Conservation (phyloP, 2,888 invertebrate genomes). For the Mylabris sibirica region DNA sequence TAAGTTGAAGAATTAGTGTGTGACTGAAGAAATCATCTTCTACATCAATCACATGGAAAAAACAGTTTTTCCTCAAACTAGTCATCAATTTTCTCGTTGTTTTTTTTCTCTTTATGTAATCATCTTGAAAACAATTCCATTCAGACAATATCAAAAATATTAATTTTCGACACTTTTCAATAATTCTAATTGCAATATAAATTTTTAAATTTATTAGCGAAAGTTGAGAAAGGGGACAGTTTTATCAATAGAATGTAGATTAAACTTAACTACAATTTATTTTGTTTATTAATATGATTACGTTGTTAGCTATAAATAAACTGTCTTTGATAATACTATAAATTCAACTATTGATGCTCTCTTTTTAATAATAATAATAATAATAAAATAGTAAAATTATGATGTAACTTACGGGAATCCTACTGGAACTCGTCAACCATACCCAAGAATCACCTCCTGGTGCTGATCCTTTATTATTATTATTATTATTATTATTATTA, state of each 20-base stretch:
- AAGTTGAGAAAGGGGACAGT: background rate
- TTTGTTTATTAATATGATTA: background rate
- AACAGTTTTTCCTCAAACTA: background rate
- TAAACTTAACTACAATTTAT: background rate
- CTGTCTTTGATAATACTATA: background rate
- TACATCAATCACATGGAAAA: background rate
- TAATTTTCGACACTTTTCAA: too few species aligned
- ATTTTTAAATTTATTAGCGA: background rate
- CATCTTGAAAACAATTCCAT: background rate
- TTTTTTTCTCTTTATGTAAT: background rate
- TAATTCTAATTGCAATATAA: too few species aligned
- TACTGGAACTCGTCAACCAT: constrained; percentile 85
- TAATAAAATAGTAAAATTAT: background rate
- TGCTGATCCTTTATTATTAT: constrained; percentile 71
- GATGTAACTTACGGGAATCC: constrained; percentile 75
- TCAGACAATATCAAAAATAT: background rate
- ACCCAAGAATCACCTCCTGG: constrained; percentile 83
- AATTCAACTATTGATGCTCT: too few species aligned
- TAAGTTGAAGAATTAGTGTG: background rate
- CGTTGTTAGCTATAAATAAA: background rate
- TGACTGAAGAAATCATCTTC: background rate
- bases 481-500: constrained; percentile 70
- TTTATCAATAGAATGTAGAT: background rate
- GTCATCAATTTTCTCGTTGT: background rate
- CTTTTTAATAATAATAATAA: background rate